phyloP scores from a whole-genome alignment of 2,888 invertebrate genomes.

The Halictus ligatus region DNA sequence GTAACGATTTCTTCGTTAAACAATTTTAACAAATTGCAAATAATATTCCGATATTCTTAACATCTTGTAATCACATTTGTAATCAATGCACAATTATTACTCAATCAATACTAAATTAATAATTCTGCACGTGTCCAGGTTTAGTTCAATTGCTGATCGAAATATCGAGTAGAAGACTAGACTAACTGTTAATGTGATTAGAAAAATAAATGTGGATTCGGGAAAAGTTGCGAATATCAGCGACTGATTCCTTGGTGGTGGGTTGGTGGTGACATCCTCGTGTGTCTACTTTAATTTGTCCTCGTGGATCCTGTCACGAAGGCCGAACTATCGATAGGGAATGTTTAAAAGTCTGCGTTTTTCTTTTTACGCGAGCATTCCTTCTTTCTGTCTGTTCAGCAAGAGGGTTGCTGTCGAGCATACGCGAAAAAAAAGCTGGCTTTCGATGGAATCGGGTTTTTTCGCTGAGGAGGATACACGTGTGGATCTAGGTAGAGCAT shows the following conservation, averaged over 20 bases:
- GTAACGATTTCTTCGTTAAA: too few species aligned
- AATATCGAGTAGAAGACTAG: too few species aligned
- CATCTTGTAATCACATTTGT: background rate
- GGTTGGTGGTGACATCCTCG: background rate
- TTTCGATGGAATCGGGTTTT: background rate
- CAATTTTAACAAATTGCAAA: too few species aligned
- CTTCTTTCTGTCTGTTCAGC: background rate
- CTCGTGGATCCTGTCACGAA: background rate
- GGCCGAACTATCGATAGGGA: background rate
- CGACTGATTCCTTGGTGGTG: background rate
- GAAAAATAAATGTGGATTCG: too few species aligned
- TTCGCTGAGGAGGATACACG: slow-evolving; percentile 1
- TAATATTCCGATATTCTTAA: too few species aligned
- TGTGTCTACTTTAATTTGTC: background rate
- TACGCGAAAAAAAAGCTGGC: background rate
- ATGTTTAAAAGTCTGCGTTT: background rate
- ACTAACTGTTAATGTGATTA: too few species aligned
- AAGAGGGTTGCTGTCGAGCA: background rate
- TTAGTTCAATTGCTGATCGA: too few species aligned
- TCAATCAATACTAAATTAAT: too few species aligned
- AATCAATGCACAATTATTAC: background rate
- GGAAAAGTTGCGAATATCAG: too few species aligned
- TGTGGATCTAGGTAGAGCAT: background rate
- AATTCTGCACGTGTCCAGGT: too few species aligned
- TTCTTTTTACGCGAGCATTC: background rate